A percentile compares a stretch with the other conserved stretches of the same genome.
These are phyloP conservation scores for Lepidochitona cinerea DNA, from an alignment of 2,888 invertebrate species.

Conservation along the genomic window DNA sequence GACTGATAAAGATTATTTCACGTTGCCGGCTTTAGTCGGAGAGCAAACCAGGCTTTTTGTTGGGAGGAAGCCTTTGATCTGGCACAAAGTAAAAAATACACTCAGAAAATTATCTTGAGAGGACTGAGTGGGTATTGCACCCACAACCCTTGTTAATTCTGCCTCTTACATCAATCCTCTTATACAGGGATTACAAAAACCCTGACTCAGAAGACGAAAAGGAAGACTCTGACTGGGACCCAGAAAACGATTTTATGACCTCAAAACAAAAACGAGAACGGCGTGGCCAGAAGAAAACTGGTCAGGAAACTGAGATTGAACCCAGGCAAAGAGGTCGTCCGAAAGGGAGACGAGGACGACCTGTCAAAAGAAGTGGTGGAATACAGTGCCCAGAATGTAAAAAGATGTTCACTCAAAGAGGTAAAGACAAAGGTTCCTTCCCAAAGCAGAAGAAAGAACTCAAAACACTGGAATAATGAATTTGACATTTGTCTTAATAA, in stretches of 20 bases:
- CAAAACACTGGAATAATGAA: too few relatives aligned
- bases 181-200: conserved; percentile 30
- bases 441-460: too few relatives aligned
- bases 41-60: too few relatives aligned
- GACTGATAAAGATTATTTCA: background rate
- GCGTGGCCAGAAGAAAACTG: conserved; percentile 17
- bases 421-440: conserved; percentile 25
- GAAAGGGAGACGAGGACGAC: conserved; percentile 2
- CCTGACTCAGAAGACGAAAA: conserved; percentile 34
- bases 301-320: conserved; percentile 2
- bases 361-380: conserved; percentile 30
- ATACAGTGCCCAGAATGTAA: conserved; percentile 42
- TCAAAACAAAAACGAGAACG: conserved; percentile 22
- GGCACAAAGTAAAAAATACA: too few relatives aligned
- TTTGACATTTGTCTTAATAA: too few relatives aligned
- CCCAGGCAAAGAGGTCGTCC: background rate
- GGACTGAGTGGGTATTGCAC: too few relatives aligned
- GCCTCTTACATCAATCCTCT: too few relatives aligned
- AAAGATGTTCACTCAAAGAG: conserved; percentile 52
- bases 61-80: too few relatives aligned
- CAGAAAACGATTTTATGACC: conserved; percentile 28
- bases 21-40: too few relatives aligned
- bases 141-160: too few relatives aligned
- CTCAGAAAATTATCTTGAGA: too few relatives aligned
- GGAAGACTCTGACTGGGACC: conserved; percentile 51